These are phyloP conservation scores for Lacerta bilineata DNA, from an alignment of 2,797 vertebrate species.

Conservation along the genomic window DNA sequence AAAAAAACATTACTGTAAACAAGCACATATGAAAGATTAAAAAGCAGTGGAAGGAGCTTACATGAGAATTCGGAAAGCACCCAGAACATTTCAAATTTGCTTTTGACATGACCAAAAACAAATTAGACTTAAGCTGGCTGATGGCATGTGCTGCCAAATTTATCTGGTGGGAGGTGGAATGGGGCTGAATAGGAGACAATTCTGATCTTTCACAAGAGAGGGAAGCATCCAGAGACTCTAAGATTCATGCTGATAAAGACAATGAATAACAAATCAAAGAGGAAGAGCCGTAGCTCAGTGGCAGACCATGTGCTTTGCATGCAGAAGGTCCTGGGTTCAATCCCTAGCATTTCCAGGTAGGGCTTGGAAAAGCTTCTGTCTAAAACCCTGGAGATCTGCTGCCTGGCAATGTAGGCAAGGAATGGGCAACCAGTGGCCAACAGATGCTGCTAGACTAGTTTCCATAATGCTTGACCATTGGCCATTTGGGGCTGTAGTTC, in stretches of 20 bases:
- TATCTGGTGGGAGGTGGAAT: neutral
- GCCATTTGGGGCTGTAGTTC: too few species aligned
- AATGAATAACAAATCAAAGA: neutral
- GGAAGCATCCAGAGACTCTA: neutral
- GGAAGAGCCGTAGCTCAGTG: neutral
- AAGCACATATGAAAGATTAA: neutral
- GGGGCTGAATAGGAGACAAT: slow-evolving; percentile 20
- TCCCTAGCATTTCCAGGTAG: too few species aligned
- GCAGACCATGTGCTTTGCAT: neutral
- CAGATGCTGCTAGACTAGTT: too few species aligned
- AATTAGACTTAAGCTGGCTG: neutral
- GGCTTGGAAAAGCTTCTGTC: too few species aligned
- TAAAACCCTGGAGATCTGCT: too few species aligned
- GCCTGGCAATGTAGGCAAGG: too few species aligned
- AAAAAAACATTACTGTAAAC: neutral
- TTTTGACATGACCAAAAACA: slow-evolving; percentile 1
- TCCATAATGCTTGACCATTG: too few species aligned
- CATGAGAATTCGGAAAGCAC: neutral
- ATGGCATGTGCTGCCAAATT: neutral
- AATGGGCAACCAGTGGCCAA: too few species aligned
- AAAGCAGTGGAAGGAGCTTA: neutral
- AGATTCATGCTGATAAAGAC: neutral
- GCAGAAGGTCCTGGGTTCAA: too few species aligned
- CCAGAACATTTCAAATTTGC: neutral
- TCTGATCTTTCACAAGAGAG: slow-evolving; percentile 31